These are phyloP conservation scores for Melanocharis versteri DNA, from an alignment of 2,113 vertebrate genomes.

Conservation along the genomic window DNA sequence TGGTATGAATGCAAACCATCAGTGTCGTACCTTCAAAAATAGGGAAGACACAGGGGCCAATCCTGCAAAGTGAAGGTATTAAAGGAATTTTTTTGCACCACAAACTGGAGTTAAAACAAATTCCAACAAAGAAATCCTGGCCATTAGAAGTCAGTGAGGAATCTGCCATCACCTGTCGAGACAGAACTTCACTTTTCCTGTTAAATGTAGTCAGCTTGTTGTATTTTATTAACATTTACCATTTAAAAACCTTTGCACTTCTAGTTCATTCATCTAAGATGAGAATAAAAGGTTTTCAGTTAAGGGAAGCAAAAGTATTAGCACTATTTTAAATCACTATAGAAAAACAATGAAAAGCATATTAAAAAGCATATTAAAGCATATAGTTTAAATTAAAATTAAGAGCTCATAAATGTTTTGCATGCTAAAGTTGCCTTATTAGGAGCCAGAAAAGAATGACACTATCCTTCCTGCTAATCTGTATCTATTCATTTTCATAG, in stretches of 20 bases:
- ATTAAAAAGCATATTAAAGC: neutral
- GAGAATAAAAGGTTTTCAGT: neutral
- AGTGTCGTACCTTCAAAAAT: neutral
- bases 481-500: neutral
- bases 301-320: neutral
- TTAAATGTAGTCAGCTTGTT: neutral
- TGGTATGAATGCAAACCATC: neutral
- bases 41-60: neutral
- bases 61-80: neutral
- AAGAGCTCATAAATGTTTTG: neutral
- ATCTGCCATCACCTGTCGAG: neutral
- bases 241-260: neutral
- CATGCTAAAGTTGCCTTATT: neutral
- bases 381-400: neutral
- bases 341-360: neutral
- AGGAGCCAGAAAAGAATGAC: neutral
- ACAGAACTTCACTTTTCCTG: neutral
- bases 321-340: neutral
- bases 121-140: neutral
- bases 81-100: neutral
- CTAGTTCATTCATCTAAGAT: neutral
- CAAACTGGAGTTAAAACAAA: neutral
- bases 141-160: neutral
- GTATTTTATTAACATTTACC: neutral
- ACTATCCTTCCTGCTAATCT: neutral